A percentile compares a stretch with the other conserved stretches of the same genome.
phyloP scores from a whole-genome alignment of 1,140 invertebrate species.

The Diabrotica virgifera region DNA sequence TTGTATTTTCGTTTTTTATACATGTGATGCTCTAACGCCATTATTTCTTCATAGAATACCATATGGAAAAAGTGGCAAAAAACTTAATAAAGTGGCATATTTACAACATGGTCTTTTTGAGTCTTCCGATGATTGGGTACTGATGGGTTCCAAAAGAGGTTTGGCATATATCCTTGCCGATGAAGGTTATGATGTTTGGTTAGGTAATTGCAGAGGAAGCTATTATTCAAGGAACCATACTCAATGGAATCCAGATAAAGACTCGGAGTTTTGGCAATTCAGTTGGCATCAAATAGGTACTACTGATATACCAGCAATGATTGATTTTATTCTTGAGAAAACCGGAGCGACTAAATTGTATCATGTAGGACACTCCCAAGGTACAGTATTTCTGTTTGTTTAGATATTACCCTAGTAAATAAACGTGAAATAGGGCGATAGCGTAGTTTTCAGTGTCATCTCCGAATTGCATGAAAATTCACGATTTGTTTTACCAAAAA shows the following conservation, averaged over 20 bases:
- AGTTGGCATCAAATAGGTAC: constrained; percentile 55
- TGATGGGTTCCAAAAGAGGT: constrained; percentile 59
- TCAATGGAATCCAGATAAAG: constrained; percentile 46
- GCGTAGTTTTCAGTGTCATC: no score
- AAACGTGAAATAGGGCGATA: no score
- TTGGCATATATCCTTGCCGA: constrained; percentile 66
- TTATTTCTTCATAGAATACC: constrained; percentile 24
- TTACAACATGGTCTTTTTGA: constrained; percentile 55
- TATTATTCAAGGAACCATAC: constrained; percentile 55
- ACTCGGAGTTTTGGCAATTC: constrained; percentile 66
- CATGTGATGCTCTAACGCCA: no score
- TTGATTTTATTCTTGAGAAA: constrained; percentile 59
- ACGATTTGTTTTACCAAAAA: no score
- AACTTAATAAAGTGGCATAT: constrained; percentile 48
- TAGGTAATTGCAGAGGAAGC: constrained; percentile 63
- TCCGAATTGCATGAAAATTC: no score
- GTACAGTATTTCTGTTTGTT: constrained; percentile 34
- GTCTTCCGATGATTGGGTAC: constrained; percentile 64
- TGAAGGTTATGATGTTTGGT: constrained; percentile 47
- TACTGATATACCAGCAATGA: constrained; percentile 64
- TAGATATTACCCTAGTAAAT: no score
- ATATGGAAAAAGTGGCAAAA: constrained; percentile 38
- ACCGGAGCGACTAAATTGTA: constrained; percentile 47
- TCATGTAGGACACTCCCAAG: constrained; percentile 48
- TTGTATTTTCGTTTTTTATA: no score